Percentiles rank a stretch among this genome's conserved stretches.
These are phyloP conservation scores for Phymatocera aterrima DNA, from an alignment of 2,888 invertebrate genomes.

Conservation along the genomic window DNA sequence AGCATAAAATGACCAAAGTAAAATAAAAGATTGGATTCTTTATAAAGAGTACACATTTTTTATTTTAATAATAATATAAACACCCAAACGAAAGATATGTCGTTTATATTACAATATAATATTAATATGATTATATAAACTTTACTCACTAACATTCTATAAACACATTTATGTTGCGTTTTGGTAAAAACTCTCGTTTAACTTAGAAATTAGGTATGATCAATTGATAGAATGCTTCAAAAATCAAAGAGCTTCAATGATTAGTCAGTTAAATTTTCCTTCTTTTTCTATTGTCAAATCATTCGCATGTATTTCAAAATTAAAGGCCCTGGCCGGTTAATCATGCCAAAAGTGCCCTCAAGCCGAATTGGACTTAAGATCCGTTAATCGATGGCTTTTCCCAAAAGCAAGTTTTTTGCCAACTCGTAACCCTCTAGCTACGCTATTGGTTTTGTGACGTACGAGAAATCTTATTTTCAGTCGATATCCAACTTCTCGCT, in stretches of 20 bases:
- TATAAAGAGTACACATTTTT: slow-evolving; percentile 16
- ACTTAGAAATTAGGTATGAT: neutral
- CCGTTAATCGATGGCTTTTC: no score
- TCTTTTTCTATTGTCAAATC: neutral
- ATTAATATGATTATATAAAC: slow-evolving; percentile 22
- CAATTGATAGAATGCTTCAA: slow-evolving; percentile 10
- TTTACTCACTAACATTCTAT: slow-evolving; percentile 8
- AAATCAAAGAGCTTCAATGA: slow-evolving; percentile 15
- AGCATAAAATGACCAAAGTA: neutral
- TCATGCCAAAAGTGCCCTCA: no score
- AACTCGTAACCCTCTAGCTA: no score
- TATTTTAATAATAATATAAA: slow-evolving; percentile 24
- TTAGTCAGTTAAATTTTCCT: neutral
- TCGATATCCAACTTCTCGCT: no score
- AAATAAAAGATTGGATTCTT: neutral
- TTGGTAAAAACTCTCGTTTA: slow-evolving; percentile 25
- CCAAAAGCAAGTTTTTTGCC: no score
- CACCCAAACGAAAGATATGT: slow-evolving; percentile 23
- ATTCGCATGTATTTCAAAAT: neutral
- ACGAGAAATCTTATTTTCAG: no score
- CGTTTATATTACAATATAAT: slow-evolving; percentile 36
- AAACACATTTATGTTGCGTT: slow-evolving; percentile 24
- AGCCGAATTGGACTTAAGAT: no score
- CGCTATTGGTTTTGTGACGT: no score
- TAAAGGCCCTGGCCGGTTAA: no score